Conservation (phyloP, 2,888 invertebrate genomes). For the Ditula angustiorana region DNA sequence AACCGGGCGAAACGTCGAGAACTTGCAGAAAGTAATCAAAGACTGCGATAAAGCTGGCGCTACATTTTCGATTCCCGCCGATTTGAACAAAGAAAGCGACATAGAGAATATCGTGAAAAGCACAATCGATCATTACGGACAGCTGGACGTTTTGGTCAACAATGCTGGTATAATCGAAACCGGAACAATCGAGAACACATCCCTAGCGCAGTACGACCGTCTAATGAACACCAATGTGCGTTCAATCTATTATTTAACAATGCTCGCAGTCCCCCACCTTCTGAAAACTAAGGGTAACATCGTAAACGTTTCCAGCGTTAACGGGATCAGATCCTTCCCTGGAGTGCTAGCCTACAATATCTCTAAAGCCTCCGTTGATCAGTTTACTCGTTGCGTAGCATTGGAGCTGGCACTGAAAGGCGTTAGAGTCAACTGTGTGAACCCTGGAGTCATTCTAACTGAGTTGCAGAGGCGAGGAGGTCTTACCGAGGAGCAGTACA, state of each 20-base stretch:
- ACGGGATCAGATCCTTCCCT: conserved; percentile 95
- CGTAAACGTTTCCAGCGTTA: conserved; percentile 98
- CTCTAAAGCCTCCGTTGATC: conserved; percentile 97
- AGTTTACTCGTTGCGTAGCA: conserved; percentile 96
- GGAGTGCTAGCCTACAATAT: conserved; percentile 96
- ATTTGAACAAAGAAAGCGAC: conserved; percentile 90
- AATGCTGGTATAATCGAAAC: conserved; percentile 94
- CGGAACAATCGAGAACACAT: conserved; percentile 94
- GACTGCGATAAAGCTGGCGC: conserved; percentile 69
- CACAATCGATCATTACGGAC: conserved; percentile 90
- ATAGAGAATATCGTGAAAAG: conserved; percentile 89
- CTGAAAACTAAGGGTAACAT: conserved; percentile 94
- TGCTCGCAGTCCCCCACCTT: conserved; percentile 94
- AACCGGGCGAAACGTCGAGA: conserved; percentile 88
- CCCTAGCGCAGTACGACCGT: conserved; percentile 94
- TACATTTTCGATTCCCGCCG: conserved; percentile 88
- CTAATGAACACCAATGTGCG: conserved; percentile 96
- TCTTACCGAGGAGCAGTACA: conserved; percentile 92
- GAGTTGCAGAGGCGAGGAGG: conserved; percentile 95
- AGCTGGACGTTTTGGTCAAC: conserved; percentile 94
- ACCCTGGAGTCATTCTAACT: conserved; percentile 96
- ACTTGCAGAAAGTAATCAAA: conserved; percentile 80
- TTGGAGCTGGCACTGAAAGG: conserved; percentile 93
- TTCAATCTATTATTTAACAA: conserved; percentile 92
- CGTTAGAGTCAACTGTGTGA: conserved; percentile 96